Base-by-base conservation (phyloP, 2,888 invertebrate genomes). In the Lissocephala sabroskyi region DNA sequence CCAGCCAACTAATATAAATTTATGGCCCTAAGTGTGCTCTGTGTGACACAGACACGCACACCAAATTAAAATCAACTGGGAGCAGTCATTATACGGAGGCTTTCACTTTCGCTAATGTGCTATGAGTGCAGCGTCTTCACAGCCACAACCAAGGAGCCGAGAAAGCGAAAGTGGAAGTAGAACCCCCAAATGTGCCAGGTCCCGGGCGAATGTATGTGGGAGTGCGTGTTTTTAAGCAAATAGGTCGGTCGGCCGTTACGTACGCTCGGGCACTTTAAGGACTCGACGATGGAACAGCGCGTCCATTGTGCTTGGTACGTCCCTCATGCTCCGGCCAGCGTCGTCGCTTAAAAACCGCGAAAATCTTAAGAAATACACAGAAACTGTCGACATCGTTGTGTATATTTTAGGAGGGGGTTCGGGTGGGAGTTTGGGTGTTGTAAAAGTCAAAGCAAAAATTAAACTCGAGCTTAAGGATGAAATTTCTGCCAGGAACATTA, bases 21-120 rank as follows among this genome's bases (percentile, higher is more conserved):
- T 68, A 78, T 64, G 68, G 52, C 28, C 58, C 41, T 65, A 56
- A 74, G 75, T 52, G 60, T 45, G 50, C 60, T 49, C 52, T 48
- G 62, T 55, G 62, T 56, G 55, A 60, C 62, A 64, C 74, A 62
- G 75, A 73, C 70, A 65, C 77, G 65, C 59, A 59, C 62, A 57
- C 58, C 59, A 65, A 73, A 79, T 79, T 67, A 73, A 73, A 71
- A 73, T 76, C 79, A 79, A 76, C 71, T 77, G 77, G 77, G 79
- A 79, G 62, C 60, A 62, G 79, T 79, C 71, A 77, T 79, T 77
- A 65, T 59, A 79, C 3, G 7, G 66, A 74, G 60, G 63, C 79
- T 77, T 74, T 74, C 73, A 70, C 68, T 73, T 73, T 68, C 65
- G 58, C 77, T 73, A 77, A 73, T 73, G 71, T 79, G 71, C 68